phyloP scores from a whole-genome alignment of 2,113 vertebrate genomes.

The Okapia johnstoni region DNA sequence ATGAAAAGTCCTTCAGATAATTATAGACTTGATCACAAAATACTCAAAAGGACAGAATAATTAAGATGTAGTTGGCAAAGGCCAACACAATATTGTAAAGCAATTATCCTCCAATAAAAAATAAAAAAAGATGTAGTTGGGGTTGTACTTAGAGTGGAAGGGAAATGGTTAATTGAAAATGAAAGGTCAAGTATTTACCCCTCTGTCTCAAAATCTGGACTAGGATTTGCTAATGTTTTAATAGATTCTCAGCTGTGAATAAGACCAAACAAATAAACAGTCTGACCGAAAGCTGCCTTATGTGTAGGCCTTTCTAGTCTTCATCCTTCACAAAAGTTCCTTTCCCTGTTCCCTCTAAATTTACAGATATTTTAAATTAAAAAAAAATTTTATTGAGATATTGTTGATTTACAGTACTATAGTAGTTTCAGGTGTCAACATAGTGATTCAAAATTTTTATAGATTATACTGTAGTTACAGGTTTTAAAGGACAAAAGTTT shows the following conservation, averaged over 20 bases:
- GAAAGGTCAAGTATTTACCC: not conserved
- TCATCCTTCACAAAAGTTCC: not conserved
- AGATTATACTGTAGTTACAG: not conserved
- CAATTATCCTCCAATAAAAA: not conserved
- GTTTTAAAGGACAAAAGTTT: constrained; percentile 13
- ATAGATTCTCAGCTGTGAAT: not conserved
- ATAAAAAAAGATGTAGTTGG: not conserved
- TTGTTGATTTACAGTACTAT: not conserved
- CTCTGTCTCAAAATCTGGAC: not conserved
- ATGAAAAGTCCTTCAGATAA: not conserved
- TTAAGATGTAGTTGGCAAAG: not conserved
- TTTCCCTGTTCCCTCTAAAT: not conserved
- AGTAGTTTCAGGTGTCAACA: not conserved
- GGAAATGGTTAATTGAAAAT: not conserved
- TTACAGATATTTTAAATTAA: not conserved
- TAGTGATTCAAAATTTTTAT: not conserved
- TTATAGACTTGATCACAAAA: constrained; percentile 19
- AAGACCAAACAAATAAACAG: not conserved
- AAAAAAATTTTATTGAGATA: not conserved
- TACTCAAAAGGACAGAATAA: not conserved
- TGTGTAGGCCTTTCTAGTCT: not conserved
- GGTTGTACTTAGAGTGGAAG: not conserved
- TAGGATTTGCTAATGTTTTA: not conserved
- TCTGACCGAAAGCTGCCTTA: not conserved
- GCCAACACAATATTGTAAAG: not conserved